Evolutionary conservation across 30 jellyfish, hydroid and myxozoan genomes (phyloP), one percentile per base, ranked within the genome.

Genomic region (Morbakka virulenta): DNA sequence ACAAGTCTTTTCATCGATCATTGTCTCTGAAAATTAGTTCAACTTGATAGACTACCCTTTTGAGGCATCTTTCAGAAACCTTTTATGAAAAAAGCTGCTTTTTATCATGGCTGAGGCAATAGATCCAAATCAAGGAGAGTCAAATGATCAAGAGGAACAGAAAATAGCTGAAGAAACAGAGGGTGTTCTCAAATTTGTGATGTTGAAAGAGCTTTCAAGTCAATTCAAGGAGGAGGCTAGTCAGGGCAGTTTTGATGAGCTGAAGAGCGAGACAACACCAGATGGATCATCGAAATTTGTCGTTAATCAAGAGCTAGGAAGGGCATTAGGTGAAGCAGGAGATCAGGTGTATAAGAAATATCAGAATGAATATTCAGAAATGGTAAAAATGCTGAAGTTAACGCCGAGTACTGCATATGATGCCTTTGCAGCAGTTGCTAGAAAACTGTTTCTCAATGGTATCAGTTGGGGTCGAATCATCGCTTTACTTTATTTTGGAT

Each of bases 401-500:
- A 81, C 90, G n/a, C 69, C 89, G 35, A 87, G 68, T 9, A 76
- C 94, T n/a, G 98, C 98, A 0, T 91, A 84, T 51, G 65, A 32
- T 11, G 24, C 93, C 26, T 91, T 91, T 85, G 92, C 96, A 9
- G 78, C 77, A 30, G 88, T 91, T 34, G 95, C 98, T 1, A 72
- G 83, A 17, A 78, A 83, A 41, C 86, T 91, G 1, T 79, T 91
- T 51, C 81, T 65, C 24, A 52, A 64, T 73, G 96, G 96, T n/a
- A 79, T 91, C 65, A 79, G 61, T 25, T 91, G 98, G 98, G 98
- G 98, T 23, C 69, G 98, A 4, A 91, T 91, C 69, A 81, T 91
- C 27, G 96, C 96, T 0, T 64, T 91, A 21, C 78, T 91, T 2
- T 79, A 79, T 12, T 91, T 91, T 84, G 98, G 98, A 6, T 91